Evolutionary conservation across 2,797 vertebrate genomes (phyloP), one percentile per base, ranked within the genome.

Genomic region (Brachyrhaphis roseni): DNA sequence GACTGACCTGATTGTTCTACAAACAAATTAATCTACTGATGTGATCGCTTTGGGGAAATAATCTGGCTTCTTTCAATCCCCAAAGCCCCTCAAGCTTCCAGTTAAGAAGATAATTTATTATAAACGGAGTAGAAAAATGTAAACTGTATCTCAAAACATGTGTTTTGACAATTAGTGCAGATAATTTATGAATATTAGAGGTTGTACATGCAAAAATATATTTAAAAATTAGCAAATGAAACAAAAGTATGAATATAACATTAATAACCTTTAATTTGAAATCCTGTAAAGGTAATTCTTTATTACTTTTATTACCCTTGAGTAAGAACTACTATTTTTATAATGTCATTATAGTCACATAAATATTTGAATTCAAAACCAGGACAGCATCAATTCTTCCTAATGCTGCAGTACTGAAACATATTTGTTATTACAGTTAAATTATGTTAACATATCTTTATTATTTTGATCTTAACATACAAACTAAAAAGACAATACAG

Each of bases 11-110:
- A 77, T 82, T 76, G 77, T 80, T 77, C 75, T 75, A 72, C 76
- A 85, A 66, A 49, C 18, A 47, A 31, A 41, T 28, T 75, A 76
- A 86, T 83, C 64, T 5, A 20, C 49, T 66, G 15, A 78, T 83
- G 78, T 73, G 68, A 81, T 76, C 13, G 1, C 41, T 77, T 79
- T 70, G 39, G 64, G 41, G 75, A 79, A 82, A 85, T 73, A 26
- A 74, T 85, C 3, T 55, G 62, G 36, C 53, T 46, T 20, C 28
- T 47, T 80, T 80, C 34, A 82, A 78, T 77, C 64, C 20, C 6
- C 8, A 45, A 76, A 80, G 23, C 53, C 64, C 64, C 36, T 23
- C 64, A 68, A 41, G 20, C 64, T 68, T 68, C 41, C 36, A 68
- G 36, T 41, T 26, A 26, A 39, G 36, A 23, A 26, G 64, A 41